Evolutionary conservation across 2,113 vertebrate species (phyloP), one percentile per base, ranked within the genome.

Genomic region (Cardinalis cardinalis): DNA sequence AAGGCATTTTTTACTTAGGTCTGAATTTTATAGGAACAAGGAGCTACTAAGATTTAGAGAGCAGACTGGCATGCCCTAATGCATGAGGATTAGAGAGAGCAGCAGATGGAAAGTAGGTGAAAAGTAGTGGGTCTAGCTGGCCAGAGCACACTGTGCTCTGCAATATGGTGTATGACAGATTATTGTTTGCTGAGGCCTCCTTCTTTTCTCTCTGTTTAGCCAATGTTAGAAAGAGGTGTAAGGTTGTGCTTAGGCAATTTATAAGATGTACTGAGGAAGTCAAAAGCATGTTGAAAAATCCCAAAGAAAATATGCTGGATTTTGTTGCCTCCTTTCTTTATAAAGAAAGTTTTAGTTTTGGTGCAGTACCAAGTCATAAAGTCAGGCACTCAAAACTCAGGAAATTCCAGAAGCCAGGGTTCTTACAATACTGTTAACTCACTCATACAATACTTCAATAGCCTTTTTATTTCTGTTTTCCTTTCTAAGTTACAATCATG

Each of bases 371-470:
- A 92, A 92, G 66, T 82, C 24, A 72, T 77, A 87, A 96, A 93
- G 40, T 84, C 61, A 94, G 59, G 58, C 73, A 78, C 61, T 84
- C 75, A 64, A 91, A 79, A 89, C 36, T 69, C 87, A 93, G 86
- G 92, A 94, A 95, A 90, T 86, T 89, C 88, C 90, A 91, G 88
- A 85, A 95, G 88, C 68, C 60, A 49, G 64, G 73, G 14, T 83
- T 89, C 41, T 89, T 91, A 82, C 29, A 76, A 20, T 69, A 51
- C 55, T 66, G 18, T 80, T 88, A 91, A 70, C 86, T 88, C 74
- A 46, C 59, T 64, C 29, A 31, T 66, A 61, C 6, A 49, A 34
- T 61, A 32, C 43, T 73, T 83, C 60, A 63, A 55, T 36, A 38
- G 40, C 29, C 31, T 73, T 93, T 88, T 91, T 55, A 66, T 83